Evolutionary conservation across 2,797 vertebrate species (phyloP).

Genomic region (Nyctibius grandis): DNA sequence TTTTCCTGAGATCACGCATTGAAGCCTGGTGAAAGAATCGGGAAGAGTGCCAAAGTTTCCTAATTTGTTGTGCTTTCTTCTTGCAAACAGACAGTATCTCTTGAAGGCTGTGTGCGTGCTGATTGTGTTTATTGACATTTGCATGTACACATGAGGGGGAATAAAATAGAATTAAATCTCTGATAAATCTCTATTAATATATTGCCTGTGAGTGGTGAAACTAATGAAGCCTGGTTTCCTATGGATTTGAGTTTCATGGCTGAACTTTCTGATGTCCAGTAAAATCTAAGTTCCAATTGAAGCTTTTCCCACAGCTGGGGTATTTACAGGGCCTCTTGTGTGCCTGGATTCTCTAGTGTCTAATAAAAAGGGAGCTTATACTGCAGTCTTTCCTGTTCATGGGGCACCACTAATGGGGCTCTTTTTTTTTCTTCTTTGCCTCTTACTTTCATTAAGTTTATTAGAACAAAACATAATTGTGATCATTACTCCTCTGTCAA

Average conservation of each 20-base stretch:
- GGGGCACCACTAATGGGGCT: not conserved
- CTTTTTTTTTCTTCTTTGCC: not conserved
- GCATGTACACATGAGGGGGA: not conserved
- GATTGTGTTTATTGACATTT: not conserved
- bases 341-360: not conserved
- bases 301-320: conserved; percentile 4
- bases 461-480: not conserved
- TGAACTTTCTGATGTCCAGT: not conserved
- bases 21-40: not conserved
- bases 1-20: conserved; percentile 17
- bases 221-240: not conserved
- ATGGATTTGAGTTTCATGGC: not conserved
- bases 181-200: not conserved
- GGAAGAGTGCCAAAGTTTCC: conserved; percentile 11
- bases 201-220: not conserved
- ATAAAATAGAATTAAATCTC: not conserved
- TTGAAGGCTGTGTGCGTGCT: not conserved
- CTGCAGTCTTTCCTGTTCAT: not conserved
- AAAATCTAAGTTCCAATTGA: not conserved
- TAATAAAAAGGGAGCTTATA: not conserved
- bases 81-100: not conserved
- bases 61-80: conserved; percentile 1
- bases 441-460: not conserved
- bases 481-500: not conserved
- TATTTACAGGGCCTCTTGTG: not conserved